phyloP scores from a whole-genome alignment of 2,797 vertebrate genomes.

The Acanthornis magna region DNA sequence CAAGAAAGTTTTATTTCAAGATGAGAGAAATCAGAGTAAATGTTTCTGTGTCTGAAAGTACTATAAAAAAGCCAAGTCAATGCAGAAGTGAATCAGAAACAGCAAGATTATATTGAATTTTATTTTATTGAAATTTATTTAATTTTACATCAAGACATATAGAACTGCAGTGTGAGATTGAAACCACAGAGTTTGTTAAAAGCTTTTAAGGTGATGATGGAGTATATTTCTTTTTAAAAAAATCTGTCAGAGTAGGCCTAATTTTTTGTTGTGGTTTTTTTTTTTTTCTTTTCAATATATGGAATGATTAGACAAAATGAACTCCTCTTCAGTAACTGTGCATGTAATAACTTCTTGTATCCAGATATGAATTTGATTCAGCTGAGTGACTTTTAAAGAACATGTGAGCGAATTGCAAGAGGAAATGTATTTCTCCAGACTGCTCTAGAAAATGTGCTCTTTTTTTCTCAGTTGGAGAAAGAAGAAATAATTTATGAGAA shows the following conservation, averaged over 20 bases:
- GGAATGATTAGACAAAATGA: slow-evolving; percentile 16
- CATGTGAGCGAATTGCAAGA: not conserved
- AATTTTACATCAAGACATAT: not conserved
- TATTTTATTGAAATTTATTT: not conserved
- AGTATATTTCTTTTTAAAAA: not conserved
- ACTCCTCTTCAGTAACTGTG: not conserved
- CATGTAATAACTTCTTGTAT: not conserved
- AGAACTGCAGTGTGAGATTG: not conserved
- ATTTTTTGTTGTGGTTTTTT: not conserved
- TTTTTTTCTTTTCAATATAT: not conserved
- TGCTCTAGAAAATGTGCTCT: not conserved
- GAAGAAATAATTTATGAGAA: not conserved
- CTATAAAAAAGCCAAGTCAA: not conserved
- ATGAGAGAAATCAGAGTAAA: not conserved
- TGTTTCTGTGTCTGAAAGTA: not conserved
- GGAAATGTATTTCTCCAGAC: not conserved
- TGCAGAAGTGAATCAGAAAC: not conserved
- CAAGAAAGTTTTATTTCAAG: not conserved
- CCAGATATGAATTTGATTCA: slow-evolving; percentile 8
- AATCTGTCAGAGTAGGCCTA: not conserved
- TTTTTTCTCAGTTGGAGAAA: not conserved
- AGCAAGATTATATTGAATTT: not conserved
- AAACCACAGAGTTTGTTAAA: not conserved
- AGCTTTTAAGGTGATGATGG: not conserved
- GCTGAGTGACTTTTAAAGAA: not conserved